Evolutionary conservation across 2,797 vertebrate genomes (phyloP), one percentile per base, ranked within the genome.

Genomic region (Propithecus perrieri): DNA sequence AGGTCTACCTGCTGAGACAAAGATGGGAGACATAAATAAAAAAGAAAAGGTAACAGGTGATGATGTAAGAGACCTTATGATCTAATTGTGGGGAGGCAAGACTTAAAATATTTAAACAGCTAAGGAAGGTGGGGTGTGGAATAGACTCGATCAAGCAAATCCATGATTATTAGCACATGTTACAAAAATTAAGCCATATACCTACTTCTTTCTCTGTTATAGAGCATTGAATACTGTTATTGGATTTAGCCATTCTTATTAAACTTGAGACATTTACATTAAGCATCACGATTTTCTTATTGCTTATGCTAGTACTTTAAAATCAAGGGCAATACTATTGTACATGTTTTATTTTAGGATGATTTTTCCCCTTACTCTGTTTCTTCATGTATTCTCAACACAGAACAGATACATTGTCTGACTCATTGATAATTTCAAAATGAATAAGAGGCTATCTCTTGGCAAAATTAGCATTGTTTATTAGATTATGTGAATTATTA

Each of bases 401-500:
- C 28, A 79, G 46, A 93, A 89, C 6, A 92, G 69, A 88, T 28
- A 72, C 2, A 75, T 7, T 74, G 9, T 78, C 18, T 72, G 26
- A 53, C 85, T 79, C 38, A 20, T 55, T 89, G 72, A 55, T 69
- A 71, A 65, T 96, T 93, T 84, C 30, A 48, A 93, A 78, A 76
- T 46, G 2, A 22, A 24, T 57, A 76, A 83, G 24, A 48, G 8
- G 35, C 48, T 12, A 69, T 83, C 78, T 81, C 33, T 38, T 61
- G 57, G 50, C 53, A 87, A 33, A n/a, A 71, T 63, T 55, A 83
- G 26, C n/a, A 15, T 67, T 84, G 75, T 53, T 84, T 88, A 63
- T 89, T 92, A 63, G 28, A 87, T 43, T 88, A 30, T 72, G 24
- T 83, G 35, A 94, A 71, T 78, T 78, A 86, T 89, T 59, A 59